Conservation (phyloP, 2,797 vertebrate species). For the Vultur gryphus region DNA sequence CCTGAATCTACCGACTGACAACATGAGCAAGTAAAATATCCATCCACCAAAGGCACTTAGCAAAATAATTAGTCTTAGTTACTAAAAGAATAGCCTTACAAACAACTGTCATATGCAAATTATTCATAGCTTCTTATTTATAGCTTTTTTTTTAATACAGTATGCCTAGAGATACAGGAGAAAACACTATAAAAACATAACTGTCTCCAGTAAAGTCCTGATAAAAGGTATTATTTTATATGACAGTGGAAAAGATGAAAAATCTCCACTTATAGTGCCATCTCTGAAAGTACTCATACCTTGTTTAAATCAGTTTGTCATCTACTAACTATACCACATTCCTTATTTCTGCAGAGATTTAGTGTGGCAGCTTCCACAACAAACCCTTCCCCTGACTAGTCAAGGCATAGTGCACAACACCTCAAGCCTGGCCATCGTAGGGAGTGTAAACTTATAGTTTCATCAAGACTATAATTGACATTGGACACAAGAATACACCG, state of each 20-base stretch:
- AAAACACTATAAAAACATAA: background rate
- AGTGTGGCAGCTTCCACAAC: background rate
- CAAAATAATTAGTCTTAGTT: background rate
- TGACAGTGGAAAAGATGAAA: background rate
- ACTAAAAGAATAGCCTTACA: background rate
- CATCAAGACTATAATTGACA: rapidly evolving
- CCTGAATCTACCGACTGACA: background rate
- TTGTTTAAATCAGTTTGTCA: background rate
- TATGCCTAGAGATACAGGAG: background rate
- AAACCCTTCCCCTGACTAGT: background rate
- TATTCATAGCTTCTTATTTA: background rate
- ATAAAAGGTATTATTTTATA: background rate
- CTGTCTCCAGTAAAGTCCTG: background rate
- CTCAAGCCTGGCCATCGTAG: rapidly evolving
- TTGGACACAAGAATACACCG: rapidly evolving
- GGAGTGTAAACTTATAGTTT: rapidly evolving
- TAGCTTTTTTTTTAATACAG: background rate
- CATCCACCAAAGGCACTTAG: background rate
- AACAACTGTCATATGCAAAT: background rate
- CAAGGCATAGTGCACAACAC: too few relatives aligned
- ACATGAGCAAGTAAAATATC: background rate
- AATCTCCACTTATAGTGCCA: background rate
- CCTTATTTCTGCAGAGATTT: background rate
- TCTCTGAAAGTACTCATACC: background rate
- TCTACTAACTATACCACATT: background rate